Base-by-base conservation (phyloP, 1,140 invertebrate species). In the Zaprionus inermis region DNA sequence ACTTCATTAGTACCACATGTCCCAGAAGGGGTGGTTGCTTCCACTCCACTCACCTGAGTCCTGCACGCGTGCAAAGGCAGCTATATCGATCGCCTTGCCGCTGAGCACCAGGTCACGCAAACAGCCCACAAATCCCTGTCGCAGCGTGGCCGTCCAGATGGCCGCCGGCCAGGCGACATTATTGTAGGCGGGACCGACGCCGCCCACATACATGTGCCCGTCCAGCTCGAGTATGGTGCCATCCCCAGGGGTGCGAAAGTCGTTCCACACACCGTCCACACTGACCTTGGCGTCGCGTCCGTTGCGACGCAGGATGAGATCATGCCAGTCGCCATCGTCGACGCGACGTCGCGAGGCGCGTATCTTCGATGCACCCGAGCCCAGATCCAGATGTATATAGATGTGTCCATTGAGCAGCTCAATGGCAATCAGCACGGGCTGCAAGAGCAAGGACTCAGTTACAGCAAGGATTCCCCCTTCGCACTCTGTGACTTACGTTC, bases 121-220 rank as follows among this genome's bases (percentile, higher is more conserved):
- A 92, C 98, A 99, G 3, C 98, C 99, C 1, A 99, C 97, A 90
- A 97, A 99, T 12, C 98, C 98, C 82, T 97, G 95, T 59, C 96
- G 94, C 22, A 99, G 92, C 6, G 96, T 95, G 0, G 96, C 97
- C 5, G 97, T 97, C 98, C 98, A 99, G 38, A 99, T 92, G 30
- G 97, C 96, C 3, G 96, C 94, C 3, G 98, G 98, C 28, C 97
- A 94, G 7, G 94, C 94, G 10, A 96, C 93, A 10, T 95, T 95
- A 18, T 95, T 95, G 81, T 96, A 96, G 1, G 95, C 94, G 0
- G 95, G 94, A 0, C 97, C 97, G 9, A 97, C 93, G 5, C 97
- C 97, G 1, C 98, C 98, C 6, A 99, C 95, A 90, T 96, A 99
- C 61, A 99, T 93, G 14, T 97, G 95, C 0, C 98, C 97, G 76